Conservation (phyloP, 1,140 invertebrate genomes). For the Orchesella cincta region DNA sequence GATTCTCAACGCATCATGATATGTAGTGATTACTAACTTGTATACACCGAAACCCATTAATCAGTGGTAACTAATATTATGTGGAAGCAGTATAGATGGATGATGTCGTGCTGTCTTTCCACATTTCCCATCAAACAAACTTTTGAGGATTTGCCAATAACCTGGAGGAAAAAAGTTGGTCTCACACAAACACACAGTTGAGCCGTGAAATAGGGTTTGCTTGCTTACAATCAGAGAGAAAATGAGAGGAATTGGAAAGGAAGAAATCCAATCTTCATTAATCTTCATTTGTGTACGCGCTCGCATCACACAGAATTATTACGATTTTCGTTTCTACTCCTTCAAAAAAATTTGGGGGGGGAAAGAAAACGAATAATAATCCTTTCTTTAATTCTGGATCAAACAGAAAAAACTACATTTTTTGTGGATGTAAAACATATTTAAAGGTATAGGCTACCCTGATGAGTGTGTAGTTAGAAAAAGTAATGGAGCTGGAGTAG, state of each 20-base stretch:
- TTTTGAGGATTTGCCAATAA: background rate
- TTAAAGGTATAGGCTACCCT: no score
- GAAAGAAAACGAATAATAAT: background rate
- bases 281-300: background rate
- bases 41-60: no score
- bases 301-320: slow-evolving; percentile 6
- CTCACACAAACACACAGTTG: background rate
- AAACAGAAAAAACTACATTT: background rate
- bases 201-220: background rate
- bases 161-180: background rate
- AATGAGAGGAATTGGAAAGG: background rate
- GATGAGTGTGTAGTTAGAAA: no score
- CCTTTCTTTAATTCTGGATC: background rate
- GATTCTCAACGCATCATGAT: no score
- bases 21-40: no score
- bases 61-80: no score
- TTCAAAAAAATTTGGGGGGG: background rate
- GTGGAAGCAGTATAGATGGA: no score
- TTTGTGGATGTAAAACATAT: no score
- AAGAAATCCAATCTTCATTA: slow-evolving; percentile 19
- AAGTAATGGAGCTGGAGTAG: no score
- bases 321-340: background rate
- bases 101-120: no score
- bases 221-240: background rate
- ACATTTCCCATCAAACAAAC: background rate